These are phyloP conservation scores for Sapajus apella DNA, from an alignment of 2,113 vertebrate genomes.

Conservation along the genomic window DNA sequence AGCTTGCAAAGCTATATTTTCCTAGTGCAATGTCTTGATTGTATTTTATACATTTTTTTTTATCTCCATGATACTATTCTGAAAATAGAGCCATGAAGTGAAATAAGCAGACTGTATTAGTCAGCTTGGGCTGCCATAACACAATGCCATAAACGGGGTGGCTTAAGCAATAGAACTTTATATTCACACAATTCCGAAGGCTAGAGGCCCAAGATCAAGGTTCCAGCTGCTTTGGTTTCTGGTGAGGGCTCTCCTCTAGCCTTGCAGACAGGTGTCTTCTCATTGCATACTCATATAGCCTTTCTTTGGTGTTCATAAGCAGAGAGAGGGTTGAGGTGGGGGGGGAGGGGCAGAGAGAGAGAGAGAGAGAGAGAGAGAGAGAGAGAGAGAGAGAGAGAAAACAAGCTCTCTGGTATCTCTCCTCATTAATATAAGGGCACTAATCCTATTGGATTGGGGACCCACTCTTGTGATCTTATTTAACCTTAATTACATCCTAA, in stretches of 20 bases:
- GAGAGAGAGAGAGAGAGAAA: neutral
- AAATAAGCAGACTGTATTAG: neutral
- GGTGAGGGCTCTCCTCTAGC: neutral
- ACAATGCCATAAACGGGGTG: neutral
- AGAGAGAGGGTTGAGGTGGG: neutral
- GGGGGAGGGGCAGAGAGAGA: neutral
- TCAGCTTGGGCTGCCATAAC: neutral
- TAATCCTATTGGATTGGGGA: neutral
- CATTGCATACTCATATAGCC: neutral
- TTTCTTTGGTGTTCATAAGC: neutral
- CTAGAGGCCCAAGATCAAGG: neutral
- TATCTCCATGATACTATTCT: neutral
- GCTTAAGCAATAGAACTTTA: neutral
- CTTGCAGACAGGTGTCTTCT: neutral
- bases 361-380: neutral
- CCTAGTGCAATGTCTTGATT: neutral
- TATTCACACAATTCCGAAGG: neutral
- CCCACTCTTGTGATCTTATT: neutral
- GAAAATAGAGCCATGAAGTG: neutral
- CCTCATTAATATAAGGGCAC: neutral
- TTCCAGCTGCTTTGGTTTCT: neutral
- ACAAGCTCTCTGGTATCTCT: neutral
- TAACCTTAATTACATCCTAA: neutral
- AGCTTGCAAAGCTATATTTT: neutral
- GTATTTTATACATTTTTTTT: neutral